Evolutionary conservation across 2,888 invertebrate species (phyloP), one percentile per base, ranked within the genome.

Genomic region (Carpatolechia fugitivella): DNA sequence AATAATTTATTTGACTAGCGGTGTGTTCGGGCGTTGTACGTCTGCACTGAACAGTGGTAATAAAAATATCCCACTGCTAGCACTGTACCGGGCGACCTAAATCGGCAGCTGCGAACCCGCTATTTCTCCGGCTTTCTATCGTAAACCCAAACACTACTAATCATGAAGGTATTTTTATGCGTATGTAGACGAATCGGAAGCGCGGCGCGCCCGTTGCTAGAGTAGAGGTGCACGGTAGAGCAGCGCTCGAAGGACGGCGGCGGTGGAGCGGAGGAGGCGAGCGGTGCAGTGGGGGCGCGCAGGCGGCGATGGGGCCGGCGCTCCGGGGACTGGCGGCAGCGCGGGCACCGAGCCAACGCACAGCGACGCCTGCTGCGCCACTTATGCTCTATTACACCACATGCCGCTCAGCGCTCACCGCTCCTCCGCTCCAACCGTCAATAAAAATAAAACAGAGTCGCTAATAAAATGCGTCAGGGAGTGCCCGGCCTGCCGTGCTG

Each of bases 51-150:
- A 83, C 81, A 77, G 82, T 79, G 78, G 82, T 76, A 84, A 86
- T 89, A 89, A 89, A 90, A 90, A 90, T 90, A 90, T 85, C 88
- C 80, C 85, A 79, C 84, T 83, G 83, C 84, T 80, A 83, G 82
- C 80, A 74, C 78, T 72, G 83, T 81, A 79, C 89, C 89, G 89
- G 89, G 88, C 87, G 89, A 90, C 89, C 89, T 86, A 88, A 78
- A 86, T 90, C 81, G 72, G 78, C 78, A 66, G 78, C 77, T 77
- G 67, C 66, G 68, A 66, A 73, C 68, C 74, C 73, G 74, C 71
- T 69, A 69, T 69, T 68, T 70, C 65, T 69, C 68, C 62, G 71
- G 72, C 70, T 76, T 71, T 74, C 72, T 69, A 70, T 65, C 70
- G 72, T 68, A 69, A 74, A 70, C 66, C 64, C 61, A 64, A 65